Evolutionary conservation across 2,797 vertebrate genomes (phyloP), one percentile per base, ranked within the genome.

Genomic region (Rhinella marina): DNA sequence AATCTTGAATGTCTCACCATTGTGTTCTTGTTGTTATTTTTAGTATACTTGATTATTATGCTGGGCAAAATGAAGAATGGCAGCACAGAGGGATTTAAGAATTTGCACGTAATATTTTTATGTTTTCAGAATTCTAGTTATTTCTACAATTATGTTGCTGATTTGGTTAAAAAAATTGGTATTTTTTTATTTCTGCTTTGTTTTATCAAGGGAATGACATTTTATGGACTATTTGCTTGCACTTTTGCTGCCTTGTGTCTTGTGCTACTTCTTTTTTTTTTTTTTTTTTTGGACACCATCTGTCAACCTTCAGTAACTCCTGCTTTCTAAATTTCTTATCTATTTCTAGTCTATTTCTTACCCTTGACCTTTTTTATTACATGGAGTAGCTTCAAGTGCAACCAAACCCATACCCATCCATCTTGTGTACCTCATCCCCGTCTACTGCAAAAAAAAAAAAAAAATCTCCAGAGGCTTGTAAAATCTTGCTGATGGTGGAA

Each of bases 11-110:
- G 79, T 87, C 86, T 88, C 82, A 88, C 75, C 21, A 70, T 87
- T 87, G 48, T 89, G 82, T 89, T 89, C 82, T 88, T 90, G 86
- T 90, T 84, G 86, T 88, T 87, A 81, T 81, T 89, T 90, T 85
- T 87, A 88, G 87, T 89, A 84, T 89, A 90, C 87, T 83, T 90
- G 89, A 84, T 88, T 86, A 84, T 27, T 80, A 84, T 88, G 87
- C 84, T 86, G 87, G 68, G 79, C 89, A 84, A 80, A 81, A 70
- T 78, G 87, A 90, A 88, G 87, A 81, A 84, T 86, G 80, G 81
- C 80, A 86, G 57, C 84, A 88, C 89, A 68, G 87, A 88, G 89
- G 87, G 87, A 76, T 56, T 86, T 83, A 86, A 90, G 79, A 86
- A 73, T 88, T 84, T 57, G 85, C 89, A 88, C 83, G 84, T 86